A percentile compares a stretch with the other conserved stretches of the same genome.
These are phyloP conservation scores for Eurytoma adleriae DNA, from an alignment of 2,888 invertebrate species.

Conservation along the genomic window DNA sequence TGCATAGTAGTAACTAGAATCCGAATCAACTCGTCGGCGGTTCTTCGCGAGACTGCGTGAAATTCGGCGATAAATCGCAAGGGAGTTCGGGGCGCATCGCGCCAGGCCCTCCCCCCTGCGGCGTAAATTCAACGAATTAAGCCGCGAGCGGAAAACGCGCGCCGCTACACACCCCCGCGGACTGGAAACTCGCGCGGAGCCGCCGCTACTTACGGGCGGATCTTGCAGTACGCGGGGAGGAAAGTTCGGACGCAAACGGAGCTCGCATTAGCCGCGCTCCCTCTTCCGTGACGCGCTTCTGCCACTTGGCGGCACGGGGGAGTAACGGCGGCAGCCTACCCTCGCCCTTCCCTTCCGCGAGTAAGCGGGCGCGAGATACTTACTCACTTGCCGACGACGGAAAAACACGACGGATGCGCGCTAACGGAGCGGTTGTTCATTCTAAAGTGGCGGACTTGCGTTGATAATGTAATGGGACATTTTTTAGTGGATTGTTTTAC, in stretches of 20 bases:
- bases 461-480: too few relatives aligned
- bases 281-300: conserved; percentile 1
- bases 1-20: neutral
- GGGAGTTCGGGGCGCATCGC: conserved; percentile 1
- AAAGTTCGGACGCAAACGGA: conserved; percentile 8
- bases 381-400: too few relatives aligned
- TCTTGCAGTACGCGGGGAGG: neutral
- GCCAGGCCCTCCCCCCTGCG: neutral
- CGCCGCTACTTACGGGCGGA: conserved; percentile 22
- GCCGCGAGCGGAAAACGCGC: neutral
- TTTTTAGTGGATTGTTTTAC: too few relatives aligned
- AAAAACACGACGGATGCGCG: too few relatives aligned
- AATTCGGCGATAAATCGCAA: conserved; percentile 31
- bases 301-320: conserved; percentile 9
- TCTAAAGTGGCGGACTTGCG: too few relatives aligned
- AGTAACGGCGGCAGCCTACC: neutral
- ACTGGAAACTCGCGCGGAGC: conserved; percentile 25
- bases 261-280: neutral
- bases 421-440: too few relatives aligned
- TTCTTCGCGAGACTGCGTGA: too few relatives aligned
- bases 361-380: too few relatives aligned
- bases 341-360: too few relatives aligned
- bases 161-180: conserved; percentile 2
- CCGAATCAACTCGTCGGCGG: neutral
- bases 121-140: conserved; percentile 49